phyloP scores from a whole-genome alignment of 2,797 vertebrate species.

The Oceanodroma leucorhoa region DNA sequence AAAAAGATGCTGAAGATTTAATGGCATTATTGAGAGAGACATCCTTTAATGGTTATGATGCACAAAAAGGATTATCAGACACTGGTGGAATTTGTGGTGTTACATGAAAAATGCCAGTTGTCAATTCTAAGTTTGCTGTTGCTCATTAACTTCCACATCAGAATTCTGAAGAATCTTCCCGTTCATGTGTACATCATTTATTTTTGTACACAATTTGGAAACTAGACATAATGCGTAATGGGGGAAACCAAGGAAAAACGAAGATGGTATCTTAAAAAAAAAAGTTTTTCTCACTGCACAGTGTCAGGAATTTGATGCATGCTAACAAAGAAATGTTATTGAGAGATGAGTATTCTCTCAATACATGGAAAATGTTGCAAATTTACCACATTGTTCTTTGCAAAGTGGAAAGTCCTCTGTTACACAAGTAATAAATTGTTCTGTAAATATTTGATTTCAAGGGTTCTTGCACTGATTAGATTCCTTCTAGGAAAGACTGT shows the following conservation, averaged over 20 bases:
- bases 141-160: neutral
- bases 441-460: conserved; percentile 1
- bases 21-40: neutral
- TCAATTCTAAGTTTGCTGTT: neutral
- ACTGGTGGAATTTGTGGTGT: neutral
- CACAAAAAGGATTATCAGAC: neutral
- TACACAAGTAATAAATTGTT: neutral
- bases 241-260: neutral
- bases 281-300: neutral
- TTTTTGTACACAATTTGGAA: neutral
- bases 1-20: neutral
- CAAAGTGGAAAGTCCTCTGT: neutral
- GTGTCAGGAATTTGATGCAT: neutral
- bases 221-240: neutral
- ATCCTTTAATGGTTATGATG: neutral
- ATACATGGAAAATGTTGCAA: neutral
- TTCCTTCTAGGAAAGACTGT: neutral
- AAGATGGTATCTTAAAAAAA: neutral
- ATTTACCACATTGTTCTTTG: neutral
- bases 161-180: neutral
- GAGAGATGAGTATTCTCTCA: neutral
- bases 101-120: neutral
- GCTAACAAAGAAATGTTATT: neutral
- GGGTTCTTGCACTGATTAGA: neutral
- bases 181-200: neutral